Evolutionary conservation across 1,140 invertebrate species (phyloP).

Genomic region (Neuroterus valhalla): DNA sequence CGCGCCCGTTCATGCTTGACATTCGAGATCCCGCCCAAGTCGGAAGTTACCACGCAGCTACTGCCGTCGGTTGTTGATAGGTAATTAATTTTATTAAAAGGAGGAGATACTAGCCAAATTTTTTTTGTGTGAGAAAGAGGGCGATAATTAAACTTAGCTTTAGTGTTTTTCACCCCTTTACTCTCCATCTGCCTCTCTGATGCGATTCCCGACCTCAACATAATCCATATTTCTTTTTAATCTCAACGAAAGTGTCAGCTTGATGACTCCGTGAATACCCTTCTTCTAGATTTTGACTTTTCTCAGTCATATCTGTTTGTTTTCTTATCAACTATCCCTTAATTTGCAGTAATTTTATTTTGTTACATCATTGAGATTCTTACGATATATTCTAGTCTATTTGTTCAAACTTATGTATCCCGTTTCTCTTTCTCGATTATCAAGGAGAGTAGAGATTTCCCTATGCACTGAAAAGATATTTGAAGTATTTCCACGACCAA

Average conservation of each 20-base stretch:
- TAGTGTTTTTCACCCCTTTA: constrained; percentile 7
- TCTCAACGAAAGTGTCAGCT: constrained; percentile 33
- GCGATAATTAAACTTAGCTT: not conserved
- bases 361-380: no score
- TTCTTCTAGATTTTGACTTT: not conserved
- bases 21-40: no score
- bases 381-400: no score
- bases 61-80: constrained; percentile 6
- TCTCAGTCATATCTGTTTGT: not conserved
- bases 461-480: no score
- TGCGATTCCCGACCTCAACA: constrained; percentile 8
- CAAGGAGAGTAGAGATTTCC: no score
- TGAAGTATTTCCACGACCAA: no score
- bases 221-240: constrained; percentile 43
- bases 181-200: not conserved
- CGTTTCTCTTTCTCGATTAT: not conserved
- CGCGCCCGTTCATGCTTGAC: no score
- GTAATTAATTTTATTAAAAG: constrained; percentile 11
- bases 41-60: no score
- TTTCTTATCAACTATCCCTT: not conserved
- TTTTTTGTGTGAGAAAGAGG: not conserved
- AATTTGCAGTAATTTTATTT: not conserved
- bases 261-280: not conserved
- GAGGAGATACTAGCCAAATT: not conserved
- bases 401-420: no score